Conservation (phyloP, 1,140 invertebrate species). For the Bombus balteatus region DNA sequence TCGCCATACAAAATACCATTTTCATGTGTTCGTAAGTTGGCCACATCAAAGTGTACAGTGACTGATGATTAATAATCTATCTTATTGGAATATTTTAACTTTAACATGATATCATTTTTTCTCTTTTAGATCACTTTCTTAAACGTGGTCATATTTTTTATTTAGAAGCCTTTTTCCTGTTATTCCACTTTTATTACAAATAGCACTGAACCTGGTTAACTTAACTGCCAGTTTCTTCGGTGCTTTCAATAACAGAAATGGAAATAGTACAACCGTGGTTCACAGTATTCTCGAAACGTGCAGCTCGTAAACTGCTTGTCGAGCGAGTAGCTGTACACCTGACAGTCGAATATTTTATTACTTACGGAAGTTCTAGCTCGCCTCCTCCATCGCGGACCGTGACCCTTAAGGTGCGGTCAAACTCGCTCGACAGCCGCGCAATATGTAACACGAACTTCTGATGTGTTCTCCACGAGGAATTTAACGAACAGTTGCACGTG, state of each 20-base stretch:
- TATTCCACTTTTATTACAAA: too few relatives aligned
- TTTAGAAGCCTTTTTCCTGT: too few relatives aligned
- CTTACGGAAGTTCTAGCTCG: constrained; percentile 11
- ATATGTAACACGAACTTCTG: constrained; percentile 12
- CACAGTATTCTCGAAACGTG: neutral
- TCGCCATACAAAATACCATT: too few relatives aligned
- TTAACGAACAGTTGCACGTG: neutral
- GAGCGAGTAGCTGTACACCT: neutral
- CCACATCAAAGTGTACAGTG: too few relatives aligned
- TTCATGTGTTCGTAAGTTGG: too few relatives aligned
- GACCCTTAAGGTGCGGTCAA: constrained; percentile 27
- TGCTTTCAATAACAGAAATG: neutral
- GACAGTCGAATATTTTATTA: constrained; percentile 35
- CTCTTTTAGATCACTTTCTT: too few relatives aligned
- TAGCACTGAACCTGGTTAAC: neutral
- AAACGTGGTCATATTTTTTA: too few relatives aligned
- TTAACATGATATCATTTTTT: too few relatives aligned
- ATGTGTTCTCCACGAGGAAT: constrained; percentile 5
- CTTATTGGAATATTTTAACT: too few relatives aligned
- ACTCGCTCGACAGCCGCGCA: constrained; percentile 19
- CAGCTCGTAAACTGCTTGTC: neutral
- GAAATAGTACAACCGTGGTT: neutral
- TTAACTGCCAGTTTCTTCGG: neutral
- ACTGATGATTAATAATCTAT: too few relatives aligned
- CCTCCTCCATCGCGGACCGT: neutral